Conservation (phyloP, 1,140 invertebrate genomes). For the Mizuhopecten yessoensis region DNA sequence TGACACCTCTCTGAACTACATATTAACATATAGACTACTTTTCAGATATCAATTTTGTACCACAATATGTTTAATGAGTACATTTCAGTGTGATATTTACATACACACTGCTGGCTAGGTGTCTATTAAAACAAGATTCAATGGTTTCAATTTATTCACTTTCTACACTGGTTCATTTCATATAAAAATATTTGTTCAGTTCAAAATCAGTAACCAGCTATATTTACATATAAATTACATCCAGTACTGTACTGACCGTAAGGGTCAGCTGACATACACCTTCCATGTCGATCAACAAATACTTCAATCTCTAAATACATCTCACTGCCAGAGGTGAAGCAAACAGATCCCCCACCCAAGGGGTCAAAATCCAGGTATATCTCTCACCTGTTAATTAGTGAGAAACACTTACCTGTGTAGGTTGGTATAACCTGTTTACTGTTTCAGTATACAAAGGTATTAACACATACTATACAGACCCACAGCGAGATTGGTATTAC, state of each 20-base stretch:
- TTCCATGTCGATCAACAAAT: not conserved
- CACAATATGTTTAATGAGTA: not conserved
- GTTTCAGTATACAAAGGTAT: not conserved
- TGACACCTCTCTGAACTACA: too few relatives aligned
- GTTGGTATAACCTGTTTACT: slow-evolving; percentile 18
- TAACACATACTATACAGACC: not conserved
- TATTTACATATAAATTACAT: not conserved
- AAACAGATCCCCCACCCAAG: not conserved
- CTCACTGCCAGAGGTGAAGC: not conserved
- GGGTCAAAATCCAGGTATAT: not conserved
- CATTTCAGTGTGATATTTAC: not conserved
- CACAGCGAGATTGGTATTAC: not conserved
- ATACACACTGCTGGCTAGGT: not conserved
- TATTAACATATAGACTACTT: too few relatives aligned
- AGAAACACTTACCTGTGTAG: slow-evolving; percentile 12
- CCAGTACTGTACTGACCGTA: not conserved
- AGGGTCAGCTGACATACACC: not conserved
- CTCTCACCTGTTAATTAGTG: slow-evolving; percentile 38
- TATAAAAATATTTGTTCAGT: not conserved
- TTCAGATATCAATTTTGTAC: too few relatives aligned
- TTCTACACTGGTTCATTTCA: not conserved
- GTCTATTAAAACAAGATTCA: too few relatives aligned
- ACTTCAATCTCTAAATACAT: not conserved
- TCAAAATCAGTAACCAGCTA: not conserved
- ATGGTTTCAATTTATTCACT: not conserved